Base-by-base conservation (phyloP, 2,797 vertebrate species). In the Echeneis naucrates region DNA sequence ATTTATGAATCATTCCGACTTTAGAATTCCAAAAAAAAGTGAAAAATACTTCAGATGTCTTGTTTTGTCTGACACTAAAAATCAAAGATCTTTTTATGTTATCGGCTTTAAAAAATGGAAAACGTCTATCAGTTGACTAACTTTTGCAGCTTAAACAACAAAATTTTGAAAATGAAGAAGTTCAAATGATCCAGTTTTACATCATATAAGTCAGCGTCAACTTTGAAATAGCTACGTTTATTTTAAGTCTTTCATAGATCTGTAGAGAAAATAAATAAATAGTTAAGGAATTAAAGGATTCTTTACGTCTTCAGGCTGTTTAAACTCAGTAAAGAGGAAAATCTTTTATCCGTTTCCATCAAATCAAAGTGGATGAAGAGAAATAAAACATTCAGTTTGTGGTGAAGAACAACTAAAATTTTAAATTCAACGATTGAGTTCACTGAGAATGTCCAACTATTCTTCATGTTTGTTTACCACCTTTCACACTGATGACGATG, bases 361-460 rank as follows among this genome's bases (percentile, higher is more conserved):
- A 1, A 5, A 45, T 23, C 27, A 1, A 32, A 37, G 21, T 3
- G 35, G 38, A 27, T 19, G 24, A 62, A 54, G 47, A 59, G 35
- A 35, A 23, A 26, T 24, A 5, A 0, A 68, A 59, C 8, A 14
- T 70, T 33, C 1, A 8, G 9, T 60, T 57, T 6, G 12, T 44
- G 4, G 21, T 53, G 33, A 64, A 61, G 53, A 44, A 17, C n/a
- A n/a, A n/a, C n/a, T n/a, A n/a, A n/a, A n/a, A n/a, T n/a, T n/a
- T n/a, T n/a, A n/a, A n/a, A n/a, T n/a, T n/a, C n/a, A n/a, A n/a
- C n/a, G n/a, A n/a, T n/a, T n/a, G n/a, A n/a, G n/a, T n/a, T 67
- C 65, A 73, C 69, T 9, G 23, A 45, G 77, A 82, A 84, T 81
- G 72, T 63, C 78, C 5, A 53, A 58, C 10, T 8, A 8, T 54